Percentiles rank a stretch among this genome's conserved stretches.
Evolutionary conservation across 2,888 invertebrate species (phyloP).

Genomic region (Masnerella sp.): DNA sequence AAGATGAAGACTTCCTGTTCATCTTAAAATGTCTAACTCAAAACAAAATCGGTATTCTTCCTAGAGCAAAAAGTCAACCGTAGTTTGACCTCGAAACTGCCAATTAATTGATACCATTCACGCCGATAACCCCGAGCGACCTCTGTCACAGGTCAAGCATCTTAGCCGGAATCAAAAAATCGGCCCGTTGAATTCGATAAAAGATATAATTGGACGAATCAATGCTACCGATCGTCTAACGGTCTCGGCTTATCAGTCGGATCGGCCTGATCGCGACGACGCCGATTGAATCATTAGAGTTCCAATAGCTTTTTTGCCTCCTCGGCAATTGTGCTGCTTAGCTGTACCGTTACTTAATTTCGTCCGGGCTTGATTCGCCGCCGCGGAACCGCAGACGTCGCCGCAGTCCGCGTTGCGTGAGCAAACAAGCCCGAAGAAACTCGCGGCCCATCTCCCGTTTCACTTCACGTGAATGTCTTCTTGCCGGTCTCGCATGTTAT

Average conservation of each 20-base stretch:
- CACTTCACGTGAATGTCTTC: conserved; percentile 32
- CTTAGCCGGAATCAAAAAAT: conserved; percentile 36
- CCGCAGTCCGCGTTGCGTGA: conserved; percentile 36
- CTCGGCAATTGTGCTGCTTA: conserved; percentile 25
- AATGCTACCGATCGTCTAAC: conserved; percentile 53
- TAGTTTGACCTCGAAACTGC: too few relatives aligned
- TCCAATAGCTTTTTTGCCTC: conserved; percentile 1
- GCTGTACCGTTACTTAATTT: conserved; percentile 49
- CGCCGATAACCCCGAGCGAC: conserved; percentile 5
- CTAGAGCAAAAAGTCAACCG: too few relatives aligned
- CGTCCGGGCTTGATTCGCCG: background rate
- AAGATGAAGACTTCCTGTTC: too few relatives aligned
- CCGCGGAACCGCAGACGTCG: conserved; percentile 44
- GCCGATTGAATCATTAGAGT: conserved; percentile 44
- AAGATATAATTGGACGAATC: conserved; percentile 53
- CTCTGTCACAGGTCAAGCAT: conserved; percentile 18
- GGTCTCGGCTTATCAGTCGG: conserved; percentile 45
- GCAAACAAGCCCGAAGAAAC: conserved; percentile 41
- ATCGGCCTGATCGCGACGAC: conserved; percentile 35
- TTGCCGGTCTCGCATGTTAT: conserved; percentile 39
- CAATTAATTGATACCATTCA: background rate
- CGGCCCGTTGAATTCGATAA: conserved; percentile 31
- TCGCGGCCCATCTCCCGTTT: conserved; percentile 47
- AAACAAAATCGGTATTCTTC: too few relatives aligned
- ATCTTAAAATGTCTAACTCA: too few relatives aligned